phyloP scores from a whole-genome alignment of 2,113 vertebrate genomes.

The Sorex araneus region DNA sequence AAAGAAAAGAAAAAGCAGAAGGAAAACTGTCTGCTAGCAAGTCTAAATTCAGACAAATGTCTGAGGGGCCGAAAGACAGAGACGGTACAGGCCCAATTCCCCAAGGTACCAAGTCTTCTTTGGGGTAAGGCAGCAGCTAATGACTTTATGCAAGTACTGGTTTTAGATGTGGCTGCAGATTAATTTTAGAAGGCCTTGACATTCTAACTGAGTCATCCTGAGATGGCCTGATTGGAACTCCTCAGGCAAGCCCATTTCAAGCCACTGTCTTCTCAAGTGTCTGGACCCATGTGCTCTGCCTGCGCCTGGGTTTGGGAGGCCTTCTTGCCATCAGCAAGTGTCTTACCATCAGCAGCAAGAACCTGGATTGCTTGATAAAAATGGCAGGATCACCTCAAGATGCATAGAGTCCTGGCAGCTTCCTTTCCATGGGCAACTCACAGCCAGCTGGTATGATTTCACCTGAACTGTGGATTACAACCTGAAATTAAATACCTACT shows the following conservation, averaged over 20 bases:
- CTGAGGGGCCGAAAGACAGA: not conserved
- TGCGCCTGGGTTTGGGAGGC: not conserved
- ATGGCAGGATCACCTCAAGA: not conserved
- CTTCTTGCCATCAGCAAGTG: not conserved
- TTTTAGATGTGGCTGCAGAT: slow-evolving; percentile 58
- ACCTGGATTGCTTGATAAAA: not conserved
- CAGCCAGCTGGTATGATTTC: not conserved
- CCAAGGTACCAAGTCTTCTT: not conserved
- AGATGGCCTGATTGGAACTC: slow-evolving; percentile 69
- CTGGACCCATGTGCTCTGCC: slow-evolving; percentile 26
- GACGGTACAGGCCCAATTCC: not conserved
- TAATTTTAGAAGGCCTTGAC: slow-evolving; percentile 81
- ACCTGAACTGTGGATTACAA: not conserved
- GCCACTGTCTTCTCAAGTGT: slow-evolving; percentile 60
- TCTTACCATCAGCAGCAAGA: not conserved
- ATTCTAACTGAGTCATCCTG: slow-evolving; percentile 70
- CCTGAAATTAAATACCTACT: not conserved
- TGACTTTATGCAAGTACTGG: not conserved
- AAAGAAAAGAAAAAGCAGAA: slow-evolving; percentile 64
- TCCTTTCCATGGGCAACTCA: not conserved
- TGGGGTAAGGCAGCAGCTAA: not conserved
- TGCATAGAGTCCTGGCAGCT: not conserved
- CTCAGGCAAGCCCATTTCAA: not conserved
- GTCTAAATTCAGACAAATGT: slow-evolving; percentile 66
- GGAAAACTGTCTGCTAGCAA: slow-evolving; percentile 73